Base-by-base conservation (phyloP, 2,888 invertebrate species). In the Polylopha cassiicola region DNA sequence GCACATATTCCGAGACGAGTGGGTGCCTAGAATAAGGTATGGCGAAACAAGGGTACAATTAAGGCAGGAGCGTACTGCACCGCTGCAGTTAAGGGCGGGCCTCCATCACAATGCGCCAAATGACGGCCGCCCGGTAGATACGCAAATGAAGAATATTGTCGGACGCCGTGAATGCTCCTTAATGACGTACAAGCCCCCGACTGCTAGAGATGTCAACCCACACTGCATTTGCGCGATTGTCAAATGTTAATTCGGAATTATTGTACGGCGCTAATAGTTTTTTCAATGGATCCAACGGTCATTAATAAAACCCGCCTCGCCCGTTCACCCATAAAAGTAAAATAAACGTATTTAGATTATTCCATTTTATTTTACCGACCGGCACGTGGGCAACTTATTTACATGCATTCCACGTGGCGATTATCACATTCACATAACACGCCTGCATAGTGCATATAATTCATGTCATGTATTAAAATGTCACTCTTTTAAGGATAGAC, bases 121-220 rank as follows among this genome's bases (percentile, higher is more conserved):
- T 85, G 81, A 82, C 73, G 77, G 59, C 69, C 66, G 58, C 63
- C 65, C 67, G 57, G 41, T 41, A 41, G 66, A 73, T 68, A 78
- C 79, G 84, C 80, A 82, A 85, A 85, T 84, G 85, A 85, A 84
- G 85, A 85, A 85, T 85, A 85, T 85, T 85, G 84, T 84, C 80
- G 80, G 76, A 67, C 70, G 64, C 65, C 62, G 67, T 84, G 84
- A 85, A 85, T 85, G 64, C 78, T 72, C 74, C 82, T 78, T 84
- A 85, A 84, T 84, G 85, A 82, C 63, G 75, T 64, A 55, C 66
- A 67, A 55, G 61, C 33, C 37, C 43, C 29, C 17, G 36, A 8
- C 30, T 60, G 58, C 65, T 63, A 65, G 65, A 65, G 61, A 67
- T 67, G 63, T 55, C 71, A 65, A 30, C 68, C 73, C 73, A 77